Evolutionary conservation across 2,113 vertebrate genomes (phyloP).

Genomic region (Silurus asotus): DNA sequence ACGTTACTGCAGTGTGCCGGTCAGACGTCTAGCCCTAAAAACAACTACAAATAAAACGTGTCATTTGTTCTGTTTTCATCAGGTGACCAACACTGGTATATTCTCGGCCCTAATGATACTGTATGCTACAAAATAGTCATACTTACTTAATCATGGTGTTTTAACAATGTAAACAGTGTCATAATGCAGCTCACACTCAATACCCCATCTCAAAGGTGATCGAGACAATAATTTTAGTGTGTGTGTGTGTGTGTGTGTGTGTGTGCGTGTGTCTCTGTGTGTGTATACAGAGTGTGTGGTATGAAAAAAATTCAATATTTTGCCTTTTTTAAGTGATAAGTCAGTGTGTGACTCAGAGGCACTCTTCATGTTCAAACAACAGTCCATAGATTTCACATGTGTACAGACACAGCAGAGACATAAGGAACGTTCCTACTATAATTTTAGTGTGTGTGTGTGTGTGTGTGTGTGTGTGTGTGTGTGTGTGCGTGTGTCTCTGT

Average conservation of each 20-base stretch:
- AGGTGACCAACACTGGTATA: constrained; percentile 18
- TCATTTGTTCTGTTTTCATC: not conserved
- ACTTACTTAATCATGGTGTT: constrained; percentile 28
- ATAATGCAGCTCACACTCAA: not conserved
- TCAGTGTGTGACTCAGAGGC: constrained; percentile 65
- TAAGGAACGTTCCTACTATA: not conserved
- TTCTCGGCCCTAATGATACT: constrained; percentile 7
- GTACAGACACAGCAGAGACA: constrained; percentile 6
- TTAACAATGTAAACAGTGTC: constrained; percentile 19
- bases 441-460: too few relatives aligned
- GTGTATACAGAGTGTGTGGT: too few relatives aligned
- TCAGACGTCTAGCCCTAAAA: not conserved
- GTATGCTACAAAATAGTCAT: constrained; percentile 18
- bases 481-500: too few relatives aligned
- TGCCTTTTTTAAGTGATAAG: constrained; percentile 59
- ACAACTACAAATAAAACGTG: constrained; percentile 15
- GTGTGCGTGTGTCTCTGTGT: too few relatives aligned
- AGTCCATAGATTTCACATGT: constrained; percentile 50
- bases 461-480: too few relatives aligned
- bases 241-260: too few relatives aligned
- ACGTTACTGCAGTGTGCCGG: not conserved
- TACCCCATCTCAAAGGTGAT: not conserved
- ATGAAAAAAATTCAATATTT: too few relatives aligned
- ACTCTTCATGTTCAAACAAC: constrained; percentile 66
- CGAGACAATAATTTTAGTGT: too few relatives aligned